Base-by-base conservation (phyloP, 2,888 invertebrate genomes). In the Eupithecia vulgata region DNA sequence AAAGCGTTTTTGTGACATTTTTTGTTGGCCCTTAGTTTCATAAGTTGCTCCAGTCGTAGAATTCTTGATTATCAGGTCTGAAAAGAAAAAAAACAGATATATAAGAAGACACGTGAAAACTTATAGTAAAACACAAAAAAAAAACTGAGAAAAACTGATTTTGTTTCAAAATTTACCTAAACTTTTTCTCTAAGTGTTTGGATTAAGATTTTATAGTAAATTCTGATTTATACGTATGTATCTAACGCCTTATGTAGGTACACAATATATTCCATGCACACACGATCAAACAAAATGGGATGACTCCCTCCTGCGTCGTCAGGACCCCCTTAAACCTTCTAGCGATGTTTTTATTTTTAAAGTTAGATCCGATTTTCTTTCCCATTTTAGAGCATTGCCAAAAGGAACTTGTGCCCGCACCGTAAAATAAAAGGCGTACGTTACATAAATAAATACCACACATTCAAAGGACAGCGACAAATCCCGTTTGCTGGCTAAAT, bases 401-500 rank as follows among this genome's bases (percentile, higher is more conserved):
- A 17, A 17, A 1, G 17, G 17, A 17, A n/a, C n/a, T 45, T 5
- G 21, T 21, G 5, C 5, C 13, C 21, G 1, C 12, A 57, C 57
- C 5, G 12, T 25, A 1, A 5, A 5, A n/a, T n/a, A n/a, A n/a
- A n/a, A n/a, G n/a, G n/a, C n/a, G n/a, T n/a, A n/a, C n/a, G n/a
- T n/a, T n/a, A n/a, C n/a, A n/a, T n/a, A 25, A 52, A 52, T 21
- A 52, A 25, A 57, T 25, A 12, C 25, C 25, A 25, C 3, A 48
- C 12, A 52, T 52, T 21, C 52, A 57, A 57, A 57, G 21, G 13
- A 57, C 10, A 21, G 57, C 57, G 12, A 57, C 25, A 12, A 37
- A 40, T 65, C 40, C 37, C 71, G 68, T 69, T 68, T 74, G 74
- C 71, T 71, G 68, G 66, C 68, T 64, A 71, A 74, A 74, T 74